A percentile compares a stretch with the other conserved stretches of the same genome.
phyloP scores from a whole-genome alignment of 2,113 vertebrate genomes.

The Cygnus buccinator region DNA sequence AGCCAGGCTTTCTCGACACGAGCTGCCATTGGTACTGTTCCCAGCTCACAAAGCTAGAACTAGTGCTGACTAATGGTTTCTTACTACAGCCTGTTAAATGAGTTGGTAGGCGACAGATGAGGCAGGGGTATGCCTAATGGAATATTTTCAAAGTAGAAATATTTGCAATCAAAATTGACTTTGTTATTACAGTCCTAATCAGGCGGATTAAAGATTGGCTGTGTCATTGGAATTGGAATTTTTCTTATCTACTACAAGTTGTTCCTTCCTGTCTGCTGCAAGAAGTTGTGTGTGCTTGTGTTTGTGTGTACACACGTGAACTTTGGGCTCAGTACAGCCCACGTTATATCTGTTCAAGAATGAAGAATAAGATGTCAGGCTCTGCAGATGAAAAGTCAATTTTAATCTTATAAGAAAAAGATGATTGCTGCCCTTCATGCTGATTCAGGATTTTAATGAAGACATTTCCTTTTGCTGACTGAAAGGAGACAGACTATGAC shows the following conservation, averaged over 20 bases:
- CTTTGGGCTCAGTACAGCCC: neutral
- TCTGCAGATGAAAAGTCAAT: constrained; percentile 27
- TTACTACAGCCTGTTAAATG: neutral
- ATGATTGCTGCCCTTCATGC: constrained; percentile 36
- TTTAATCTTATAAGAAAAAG: constrained; percentile 49
- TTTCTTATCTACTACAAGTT: neutral
- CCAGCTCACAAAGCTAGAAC: neutral
- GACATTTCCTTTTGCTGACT: constrained; percentile 50
- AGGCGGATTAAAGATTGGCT: neutral
- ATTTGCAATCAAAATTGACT: neutral
- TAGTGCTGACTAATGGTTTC: neutral
- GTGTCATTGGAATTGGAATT: neutral
- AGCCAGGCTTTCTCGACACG: neutral
- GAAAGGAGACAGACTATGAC: constrained; percentile 14
- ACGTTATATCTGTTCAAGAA: rapidly evolving
- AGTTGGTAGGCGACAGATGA: neutral
- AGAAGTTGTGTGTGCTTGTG: neutral
- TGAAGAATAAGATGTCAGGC: neutral
- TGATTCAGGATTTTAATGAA: constrained; percentile 44
- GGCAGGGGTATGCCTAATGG: neutral
- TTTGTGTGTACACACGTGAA: neutral
- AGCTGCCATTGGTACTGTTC: neutral
- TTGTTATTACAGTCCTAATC: neutral
- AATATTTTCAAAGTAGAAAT: neutral
- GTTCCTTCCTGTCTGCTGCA: neutral